These are phyloP conservation scores for Cyanocitta stelleri DNA, from an alignment of 2,113 vertebrate species.

Conservation along the genomic window DNA sequence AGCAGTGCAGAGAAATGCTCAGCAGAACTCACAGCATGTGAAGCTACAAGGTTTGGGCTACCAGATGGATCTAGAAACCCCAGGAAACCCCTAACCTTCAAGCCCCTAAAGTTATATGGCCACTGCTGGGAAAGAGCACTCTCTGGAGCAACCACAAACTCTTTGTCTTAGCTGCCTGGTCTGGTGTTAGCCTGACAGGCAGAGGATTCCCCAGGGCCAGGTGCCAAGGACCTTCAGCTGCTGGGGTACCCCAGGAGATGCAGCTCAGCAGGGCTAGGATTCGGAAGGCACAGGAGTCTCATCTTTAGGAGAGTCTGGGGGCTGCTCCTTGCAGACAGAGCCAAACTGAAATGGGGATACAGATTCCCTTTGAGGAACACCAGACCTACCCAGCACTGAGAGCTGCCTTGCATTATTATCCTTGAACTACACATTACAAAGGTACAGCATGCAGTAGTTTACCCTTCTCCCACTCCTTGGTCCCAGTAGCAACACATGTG, in stretches of 20 bases:
- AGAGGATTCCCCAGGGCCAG: neutral
- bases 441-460: neutral
- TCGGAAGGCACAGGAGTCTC: neutral
- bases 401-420: neutral
- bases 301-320: neutral
- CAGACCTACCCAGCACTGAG: accelerated
- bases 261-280: neutral
- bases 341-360: neutral
- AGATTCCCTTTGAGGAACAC: neutral
- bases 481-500: neutral
- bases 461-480: neutral
- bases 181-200: neutral
- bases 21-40: neutral
- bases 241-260: neutral
- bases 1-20: neutral
- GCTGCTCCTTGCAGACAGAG: neutral
- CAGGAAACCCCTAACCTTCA: neutral
- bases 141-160: neutral
- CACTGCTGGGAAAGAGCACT: neutral
- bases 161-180: neutral
- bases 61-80: neutral
- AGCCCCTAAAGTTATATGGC: neutral
- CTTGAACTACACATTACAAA: neutral
- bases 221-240: neutral
- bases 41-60: neutral